Percentiles rank a stretch among this genome's conserved stretches.
phyloP scores from a whole-genome alignment of 2,113 vertebrate genomes.

The Oplegnathus fasciatus region DNA sequence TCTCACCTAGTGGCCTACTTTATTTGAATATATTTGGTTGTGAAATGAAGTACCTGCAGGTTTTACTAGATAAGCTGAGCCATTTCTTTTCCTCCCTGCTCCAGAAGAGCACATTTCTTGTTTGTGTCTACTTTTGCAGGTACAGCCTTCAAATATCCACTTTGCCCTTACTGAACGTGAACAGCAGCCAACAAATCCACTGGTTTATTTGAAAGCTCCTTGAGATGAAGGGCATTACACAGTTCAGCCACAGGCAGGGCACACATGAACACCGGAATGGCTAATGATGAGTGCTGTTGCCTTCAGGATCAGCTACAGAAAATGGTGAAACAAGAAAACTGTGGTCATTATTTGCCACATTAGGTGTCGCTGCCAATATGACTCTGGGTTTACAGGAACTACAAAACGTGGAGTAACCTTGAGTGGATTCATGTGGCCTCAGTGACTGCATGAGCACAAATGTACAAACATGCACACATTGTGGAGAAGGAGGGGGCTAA shows the following conservation, averaged over 20 bases:
- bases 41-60: constrained; percentile 54
- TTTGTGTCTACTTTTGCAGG: constrained; percentile 3
- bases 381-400: not conserved
- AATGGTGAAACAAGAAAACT: not conserved
- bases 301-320: not conserved
- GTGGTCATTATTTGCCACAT: not conserved
- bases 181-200: constrained; percentile 19
- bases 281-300: not conserved
- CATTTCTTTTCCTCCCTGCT: not conserved
- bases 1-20: not conserved
- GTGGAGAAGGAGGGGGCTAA: constrained; percentile 35
- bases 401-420: not conserved
- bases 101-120: not conserved
- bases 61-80: constrained; percentile 37
- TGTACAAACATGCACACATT: constrained; percentile 18
- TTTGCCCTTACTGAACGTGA: constrained; percentile 29
- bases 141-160: constrained; percentile 21
- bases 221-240: constrained; percentile 15
- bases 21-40: constrained; percentile 68
- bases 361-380: not conserved
- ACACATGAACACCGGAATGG: not conserved
- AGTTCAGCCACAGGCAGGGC: constrained; percentile 7
- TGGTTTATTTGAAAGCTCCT: constrained; percentile 32
- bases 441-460: constrained; percentile 9
- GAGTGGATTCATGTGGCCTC: not conserved